Evolutionary conservation across 2,113 vertebrate species (phyloP).

Genomic region (Brachypteracias leptosomus): DNA sequence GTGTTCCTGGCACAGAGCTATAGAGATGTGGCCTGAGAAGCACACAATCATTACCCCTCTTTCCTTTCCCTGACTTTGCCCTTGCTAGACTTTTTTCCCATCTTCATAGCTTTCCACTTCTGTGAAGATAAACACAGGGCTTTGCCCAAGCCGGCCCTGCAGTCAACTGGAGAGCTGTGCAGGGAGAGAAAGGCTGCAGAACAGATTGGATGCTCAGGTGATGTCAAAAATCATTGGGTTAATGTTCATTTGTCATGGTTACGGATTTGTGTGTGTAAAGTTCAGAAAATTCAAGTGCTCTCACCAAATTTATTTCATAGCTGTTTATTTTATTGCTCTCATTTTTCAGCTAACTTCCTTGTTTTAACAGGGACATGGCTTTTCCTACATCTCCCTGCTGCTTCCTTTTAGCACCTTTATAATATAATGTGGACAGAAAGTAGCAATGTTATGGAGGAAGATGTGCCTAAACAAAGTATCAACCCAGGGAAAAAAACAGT

Average conservation of each 20-base stretch:
- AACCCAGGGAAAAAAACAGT: background rate
- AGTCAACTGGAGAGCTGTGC: background rate
- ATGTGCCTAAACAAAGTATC: background rate
- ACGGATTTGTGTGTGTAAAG: background rate
- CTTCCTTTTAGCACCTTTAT: background rate
- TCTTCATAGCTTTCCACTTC: background rate
- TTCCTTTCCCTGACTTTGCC: background rate
- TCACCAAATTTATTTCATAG: background rate
- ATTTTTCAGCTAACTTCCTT: background rate
- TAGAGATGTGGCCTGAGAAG: background rate
- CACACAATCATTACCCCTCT: background rate
- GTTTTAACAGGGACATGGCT: background rate
- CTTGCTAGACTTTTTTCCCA: background rate
- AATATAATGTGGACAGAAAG: background rate
- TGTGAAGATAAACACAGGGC: background rate
- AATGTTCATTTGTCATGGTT: rapidly evolving
- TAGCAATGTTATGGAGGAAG: background rate
- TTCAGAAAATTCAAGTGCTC: background rate
- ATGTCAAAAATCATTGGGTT: background rate
- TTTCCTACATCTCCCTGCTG: background rate
- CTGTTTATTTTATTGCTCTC: background rate
- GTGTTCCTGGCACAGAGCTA: background rate
- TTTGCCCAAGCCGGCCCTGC: background rate
- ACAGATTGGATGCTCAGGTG: background rate
- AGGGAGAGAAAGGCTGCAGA: background rate